Base-by-base conservation (phyloP, 2,888 invertebrate genomes). In the Tetramorium bicarinatum region DNA sequence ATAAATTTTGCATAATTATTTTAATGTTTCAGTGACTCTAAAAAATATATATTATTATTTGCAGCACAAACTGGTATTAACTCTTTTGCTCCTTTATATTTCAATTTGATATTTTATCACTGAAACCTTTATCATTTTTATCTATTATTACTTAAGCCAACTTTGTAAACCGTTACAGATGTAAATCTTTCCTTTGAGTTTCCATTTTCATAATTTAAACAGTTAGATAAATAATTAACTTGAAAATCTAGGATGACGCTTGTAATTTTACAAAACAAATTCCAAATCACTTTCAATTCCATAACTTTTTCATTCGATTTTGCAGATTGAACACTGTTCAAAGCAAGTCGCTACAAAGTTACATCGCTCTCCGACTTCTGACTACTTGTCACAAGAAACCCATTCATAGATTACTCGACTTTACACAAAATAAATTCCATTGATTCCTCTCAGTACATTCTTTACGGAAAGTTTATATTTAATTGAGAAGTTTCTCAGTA, bases 41-140 rank as follows among this genome's bases (percentile, higher is more conserved):
- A 69, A 54, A 72, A 38, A 21, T 52, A 21, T 38, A n/a, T n/a
- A n/a, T n/a, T n/a, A 69, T n/a, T 52, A 21, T 38, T 38, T 34
- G 29, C 29, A 34, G 4, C 29, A 34, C 29, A 34, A 34, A 34
- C 29, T 4, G 4, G 0, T 34, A n/a, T n/a, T n/a, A 34, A 0
- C 4, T 34, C 4, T 34, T 4, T 34, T 34, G 4, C 29, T 34
- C 29, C 29, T 4, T 34, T 34, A 34, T 34, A 34, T 34, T 34
- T 34, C 29, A 34, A 34, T 34, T 34, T 34, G 4, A 34, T 34
- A 34, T 34, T 34, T 34, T 4, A 34, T 34, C 29, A 34, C 4
- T 34, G 29, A 34, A 34, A 34, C 29, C 29, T 34, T 34, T 34
- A 34, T 34, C 29, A 34, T 34, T 34, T 34, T 34, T 52, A 69